Base-by-base conservation (phyloP, 2,888 invertebrate species). In the Hemaris fuciformis region DNA sequence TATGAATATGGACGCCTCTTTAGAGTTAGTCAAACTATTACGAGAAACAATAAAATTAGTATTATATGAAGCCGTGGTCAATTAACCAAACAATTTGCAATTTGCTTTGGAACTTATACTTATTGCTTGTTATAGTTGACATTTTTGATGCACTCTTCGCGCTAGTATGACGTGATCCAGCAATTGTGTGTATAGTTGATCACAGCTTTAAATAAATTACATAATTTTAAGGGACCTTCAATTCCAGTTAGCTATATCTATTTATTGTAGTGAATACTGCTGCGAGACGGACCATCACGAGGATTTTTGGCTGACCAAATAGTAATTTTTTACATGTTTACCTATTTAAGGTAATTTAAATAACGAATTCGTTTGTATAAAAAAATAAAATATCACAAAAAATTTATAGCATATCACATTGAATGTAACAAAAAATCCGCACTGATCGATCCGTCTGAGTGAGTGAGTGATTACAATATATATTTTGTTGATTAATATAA, bases 211-310 rank as follows among this genome's bases (percentile, higher is more conserved):
- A 77, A 85, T 87, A 85, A 87, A 85, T 84, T 89, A 89, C 86
- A 88, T 92, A 92, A 90, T 91, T 91, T 87, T 91, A 91, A 91
- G 92, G 92, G 91, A 91, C 92, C 91, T 91, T 90, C 84, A 91
- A 91, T 91, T 91, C 91, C 91, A 91, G 83, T 91, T 91, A 91
- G 91, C 85, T 91, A 91, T 89, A 88, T 90, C 88, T 90, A 91
- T 88, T 87, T 89, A 90, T 89, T 90, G 90, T 92, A 91, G 89
- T 85, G 72, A 83, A 85, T 85, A 86, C 84, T 81, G 79, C 86
- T 81, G 64, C 84, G 84, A 85, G 88, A 81, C 87, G 89, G 85
- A 88, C 88, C 89, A 83, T 80, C 75, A 71, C 73, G 77, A 74
- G 73, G 82, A 80, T 85, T 88, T 88, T 88, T 87, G 84, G 84